Conservation (phyloP, 2,797 vertebrate genomes). For the Cossypha caffra region DNA sequence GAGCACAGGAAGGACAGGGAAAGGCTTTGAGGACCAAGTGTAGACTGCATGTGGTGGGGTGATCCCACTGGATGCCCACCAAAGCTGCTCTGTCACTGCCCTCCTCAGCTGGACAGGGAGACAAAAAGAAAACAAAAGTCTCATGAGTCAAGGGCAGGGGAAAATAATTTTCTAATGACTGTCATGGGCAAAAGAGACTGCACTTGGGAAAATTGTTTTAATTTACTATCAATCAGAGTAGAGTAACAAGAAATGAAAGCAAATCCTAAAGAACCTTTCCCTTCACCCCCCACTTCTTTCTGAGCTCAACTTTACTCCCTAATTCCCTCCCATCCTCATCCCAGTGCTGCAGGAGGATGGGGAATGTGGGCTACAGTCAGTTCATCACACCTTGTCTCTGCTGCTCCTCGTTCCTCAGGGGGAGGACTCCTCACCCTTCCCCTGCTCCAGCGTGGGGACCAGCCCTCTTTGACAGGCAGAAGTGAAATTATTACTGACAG, state of each 20-base stretch:
- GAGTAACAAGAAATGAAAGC: neutral
- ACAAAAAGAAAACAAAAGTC: neutral
- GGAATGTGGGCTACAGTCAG: neutral
- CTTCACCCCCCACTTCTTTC: neutral
- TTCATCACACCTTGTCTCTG: neutral
- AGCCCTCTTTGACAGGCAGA: neutral
- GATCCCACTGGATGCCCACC: neutral
- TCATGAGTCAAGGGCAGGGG: neutral
- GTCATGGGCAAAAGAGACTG: neutral
- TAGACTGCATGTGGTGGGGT: neutral
- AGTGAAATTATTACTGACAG: constrained; percentile 38
- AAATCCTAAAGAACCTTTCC: neutral
- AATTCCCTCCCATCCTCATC: neutral
- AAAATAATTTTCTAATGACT: neutral
- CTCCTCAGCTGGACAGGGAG: neutral
- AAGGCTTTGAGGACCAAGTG: neutral
- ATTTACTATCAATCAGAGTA: neutral
- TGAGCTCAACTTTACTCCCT: neutral
- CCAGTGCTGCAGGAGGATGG: neutral
- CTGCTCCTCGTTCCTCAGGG: neutral
- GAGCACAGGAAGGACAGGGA: rapidly evolving
- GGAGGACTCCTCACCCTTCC: neutral
- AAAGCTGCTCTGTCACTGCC: neutral
- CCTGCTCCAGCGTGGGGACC: neutral
- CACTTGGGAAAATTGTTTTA: neutral